Conservation (phyloP, 1,140 invertebrate genomes). For the Tyrophagus putrescentiae region DNA sequence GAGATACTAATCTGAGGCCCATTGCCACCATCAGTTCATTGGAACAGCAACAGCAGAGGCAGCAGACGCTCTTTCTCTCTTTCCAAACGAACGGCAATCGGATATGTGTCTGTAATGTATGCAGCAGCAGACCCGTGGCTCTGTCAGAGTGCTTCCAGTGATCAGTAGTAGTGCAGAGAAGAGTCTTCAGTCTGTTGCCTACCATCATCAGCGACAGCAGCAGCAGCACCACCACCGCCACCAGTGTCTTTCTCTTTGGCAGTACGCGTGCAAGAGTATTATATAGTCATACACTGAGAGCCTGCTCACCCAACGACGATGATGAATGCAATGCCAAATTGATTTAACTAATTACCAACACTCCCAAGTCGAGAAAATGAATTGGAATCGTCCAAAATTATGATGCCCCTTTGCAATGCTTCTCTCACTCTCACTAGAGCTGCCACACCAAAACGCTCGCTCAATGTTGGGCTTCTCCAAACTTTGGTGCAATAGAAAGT, state of each 20-base stretch:
- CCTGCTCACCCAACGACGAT: conserved; percentile 2
- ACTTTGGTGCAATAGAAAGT: conserved; percentile 4
- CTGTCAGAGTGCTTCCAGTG: no score
- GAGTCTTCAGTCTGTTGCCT: no score
- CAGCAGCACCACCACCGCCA: neutral
- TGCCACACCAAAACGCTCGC: neutral
- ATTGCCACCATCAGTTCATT: neutral
- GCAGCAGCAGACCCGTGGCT: neutral
- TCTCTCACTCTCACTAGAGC: neutral
- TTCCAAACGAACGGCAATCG: conserved; percentile 1
- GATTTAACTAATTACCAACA: conserved; percentile 19
- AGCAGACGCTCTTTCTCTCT: neutral
- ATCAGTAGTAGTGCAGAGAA: no score
- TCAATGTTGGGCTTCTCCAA: neutral
- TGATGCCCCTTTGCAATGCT: neutral
- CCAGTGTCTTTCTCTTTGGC: neutral
- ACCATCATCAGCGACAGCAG: no score
- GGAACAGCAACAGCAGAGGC: neutral
- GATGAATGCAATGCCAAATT: conserved; percentile 19
- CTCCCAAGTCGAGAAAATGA: conserved; percentile 5
- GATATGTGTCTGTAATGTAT: conserved; percentile 9
- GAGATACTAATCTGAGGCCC: no score
- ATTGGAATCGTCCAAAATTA: conserved; percentile 19
- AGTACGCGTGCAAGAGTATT: no score
- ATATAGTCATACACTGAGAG: neutral